Evolutionary conservation across 2,797 vertebrate genomes (phyloP), one percentile per base, ranked within the genome.

Genomic region (Momotus momota): DNA sequence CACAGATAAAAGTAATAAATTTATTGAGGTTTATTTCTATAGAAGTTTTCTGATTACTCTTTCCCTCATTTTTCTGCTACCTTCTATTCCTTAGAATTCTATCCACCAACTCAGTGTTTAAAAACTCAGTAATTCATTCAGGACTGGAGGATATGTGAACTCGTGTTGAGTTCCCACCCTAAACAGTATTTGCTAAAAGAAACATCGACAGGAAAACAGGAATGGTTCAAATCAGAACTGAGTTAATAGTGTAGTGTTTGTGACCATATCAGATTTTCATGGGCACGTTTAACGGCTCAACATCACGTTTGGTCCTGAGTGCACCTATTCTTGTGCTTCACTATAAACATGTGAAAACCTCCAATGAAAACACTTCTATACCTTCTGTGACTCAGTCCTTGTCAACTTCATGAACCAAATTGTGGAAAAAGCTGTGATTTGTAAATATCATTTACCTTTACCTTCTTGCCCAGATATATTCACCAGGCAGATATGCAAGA

Each of bases 401-500:
- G 64, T 70, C 86, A 92, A 75, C n/a, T 79, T 25, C 27, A 64
- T 14, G 9, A 70, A 84, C 26, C 27, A 80, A 87, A 77, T 1
- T 6, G n/a, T 58, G 35, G 62, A n/a, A 79, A 88, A 91, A 84
- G 5, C 7, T 48, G 23, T 77, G 22, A 91, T 88, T 72, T 88
- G 43, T 80, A 90, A 93, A 81, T 75, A 79, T 33, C 57, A 72
- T 40, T 18, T 25, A 67, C 27, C 15, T 93, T 93, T 86, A 88
- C 26, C 67, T 80, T 73, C 33, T 73, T 38, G 52, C 31, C 52
- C 81, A 46, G 51, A 95, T 60, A 78, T 81, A 90, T 18, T 70
- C 48, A 71, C 58, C 45, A 69, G 35, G 80, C 43, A 81, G 72
- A 96, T 79, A 75, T 49, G 64, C 70, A 95, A 91, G 61, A 81